These are phyloP conservation scores for Sanderia malayensis DNA, from an alignment of 30 jellyfish, hydroid and myxozoan species.

Conservation along the genomic window DNA sequence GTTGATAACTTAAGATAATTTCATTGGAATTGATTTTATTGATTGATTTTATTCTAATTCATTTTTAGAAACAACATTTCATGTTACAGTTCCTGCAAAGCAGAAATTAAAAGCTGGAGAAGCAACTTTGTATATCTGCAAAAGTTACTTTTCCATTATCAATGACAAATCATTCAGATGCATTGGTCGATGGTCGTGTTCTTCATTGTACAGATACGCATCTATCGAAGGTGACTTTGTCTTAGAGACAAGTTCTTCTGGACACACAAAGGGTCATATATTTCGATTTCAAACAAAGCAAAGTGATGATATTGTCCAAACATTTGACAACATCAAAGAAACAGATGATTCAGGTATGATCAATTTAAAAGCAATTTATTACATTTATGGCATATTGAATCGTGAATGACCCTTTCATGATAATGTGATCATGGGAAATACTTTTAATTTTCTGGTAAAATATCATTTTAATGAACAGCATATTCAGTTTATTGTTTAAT, in stretches of 20 bases:
- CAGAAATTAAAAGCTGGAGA: slow-evolving; percentile 83
- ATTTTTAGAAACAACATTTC: slow-evolving; percentile 66
- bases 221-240: slow-evolving; percentile 64
- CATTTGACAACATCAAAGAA: slow-evolving; percentile 58
- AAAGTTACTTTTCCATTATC: slow-evolving; percentile 61
- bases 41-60: too few relatives aligned
- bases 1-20: too few relatives aligned
- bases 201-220: slow-evolving; percentile 59
- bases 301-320: slow-evolving; percentile 70
- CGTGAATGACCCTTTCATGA: too few relatives aligned
- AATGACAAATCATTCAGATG: slow-evolving; percentile 66
- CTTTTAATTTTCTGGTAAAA: too few relatives aligned
- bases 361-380: background rate
- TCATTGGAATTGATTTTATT: too few relatives aligned
- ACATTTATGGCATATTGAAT: background rate
- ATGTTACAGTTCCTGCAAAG: slow-evolving; percentile 66
- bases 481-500: background rate
- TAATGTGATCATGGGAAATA: too few relatives aligned
- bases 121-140: slow-evolving; percentile 57
- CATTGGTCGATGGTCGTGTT: slow-evolving; percentile 63
- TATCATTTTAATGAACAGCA: too few relatives aligned
- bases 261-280: slow-evolving; percentile 22
- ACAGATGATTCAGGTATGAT: slow-evolving; percentile 21
- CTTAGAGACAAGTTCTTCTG: slow-evolving; percentile 27
- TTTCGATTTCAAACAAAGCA: slow-evolving; percentile 43